Conservation (phyloP, 2,888 invertebrate species). For the Marasmarcha lunaedactyla region DNA sequence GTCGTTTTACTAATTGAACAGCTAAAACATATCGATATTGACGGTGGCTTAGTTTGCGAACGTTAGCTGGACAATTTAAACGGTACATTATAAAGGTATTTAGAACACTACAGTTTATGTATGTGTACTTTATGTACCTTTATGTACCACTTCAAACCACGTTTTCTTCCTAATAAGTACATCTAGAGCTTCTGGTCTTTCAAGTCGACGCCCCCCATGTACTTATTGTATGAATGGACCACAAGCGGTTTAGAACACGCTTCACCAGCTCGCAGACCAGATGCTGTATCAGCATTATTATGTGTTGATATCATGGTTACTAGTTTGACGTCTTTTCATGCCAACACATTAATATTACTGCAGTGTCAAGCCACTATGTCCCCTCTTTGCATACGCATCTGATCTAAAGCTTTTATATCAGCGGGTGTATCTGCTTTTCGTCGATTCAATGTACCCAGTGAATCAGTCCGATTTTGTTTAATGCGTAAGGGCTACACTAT, state of each 20-base stretch:
- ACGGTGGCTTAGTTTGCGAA: too few species aligned
- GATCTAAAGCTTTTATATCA: constrained; percentile 3
- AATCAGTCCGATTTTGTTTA: constrained; percentile 7
- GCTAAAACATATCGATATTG: too few species aligned
- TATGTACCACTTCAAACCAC: too few species aligned
- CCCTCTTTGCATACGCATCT: constrained; percentile 1
- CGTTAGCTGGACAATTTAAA: not conserved
- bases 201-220: constrained; percentile 15
- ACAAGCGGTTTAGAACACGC: constrained; percentile 2
- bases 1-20: too few species aligned
- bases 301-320: constrained; percentile 11
- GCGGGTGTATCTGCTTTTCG: constrained; percentile 1
- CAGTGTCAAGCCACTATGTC: constrained; percentile 6
- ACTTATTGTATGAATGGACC: constrained; percentile 11
- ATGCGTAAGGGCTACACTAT: constrained; percentile 7
- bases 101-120: constrained; percentile 4
- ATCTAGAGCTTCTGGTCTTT: too few species aligned
- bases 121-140: constrained; percentile 7
- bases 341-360: constrained; percentile 5
- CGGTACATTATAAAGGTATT: constrained; percentile 5
- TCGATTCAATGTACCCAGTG: constrained; percentile 8
- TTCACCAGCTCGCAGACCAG: not conserved
- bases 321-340: constrained; percentile 14
- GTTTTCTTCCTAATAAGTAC: too few species aligned
- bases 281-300: not conserved